These are phyloP conservation scores for Drosophila nebulosa DNA, from an alignment of 1,140 invertebrate genomes.

Conservation along the genomic window DNA sequence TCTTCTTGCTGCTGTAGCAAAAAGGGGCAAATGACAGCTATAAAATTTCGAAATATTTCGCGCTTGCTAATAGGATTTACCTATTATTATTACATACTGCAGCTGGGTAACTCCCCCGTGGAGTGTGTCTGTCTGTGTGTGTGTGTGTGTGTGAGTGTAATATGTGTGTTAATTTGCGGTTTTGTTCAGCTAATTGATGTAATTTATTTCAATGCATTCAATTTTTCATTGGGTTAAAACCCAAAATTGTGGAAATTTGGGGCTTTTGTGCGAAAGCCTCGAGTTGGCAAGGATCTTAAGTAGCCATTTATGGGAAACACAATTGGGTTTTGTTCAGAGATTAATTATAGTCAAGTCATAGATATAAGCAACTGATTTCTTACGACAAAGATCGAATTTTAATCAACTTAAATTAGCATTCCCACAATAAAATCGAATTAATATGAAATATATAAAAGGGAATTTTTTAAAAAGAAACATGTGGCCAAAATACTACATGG, in stretches of 20 bases:
- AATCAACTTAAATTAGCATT: no score
- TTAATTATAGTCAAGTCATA: no score
- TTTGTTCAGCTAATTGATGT: slow-evolving; percentile 8
- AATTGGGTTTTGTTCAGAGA: not conserved
- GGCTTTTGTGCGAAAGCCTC: not conserved
- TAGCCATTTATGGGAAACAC: not conserved
- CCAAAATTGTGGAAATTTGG: not conserved
- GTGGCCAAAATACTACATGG: no score
- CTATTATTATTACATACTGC: slow-evolving; percentile 36
- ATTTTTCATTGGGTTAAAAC: slow-evolving; percentile 20
- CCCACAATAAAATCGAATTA: no score
- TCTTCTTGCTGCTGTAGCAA: not conserved
- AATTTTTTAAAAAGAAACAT: no score
- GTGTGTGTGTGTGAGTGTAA: not conserved
- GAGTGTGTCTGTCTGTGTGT: no score
- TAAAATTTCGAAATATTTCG: slow-evolving; percentile 32
- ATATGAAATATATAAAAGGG: no score
- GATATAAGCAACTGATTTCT: no score
- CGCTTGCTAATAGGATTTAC: slow-evolving; percentile 47
- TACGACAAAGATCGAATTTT: no score
- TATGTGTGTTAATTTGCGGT: not conserved
- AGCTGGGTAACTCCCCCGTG: not conserved
- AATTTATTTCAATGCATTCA: slow-evolving; percentile 12
- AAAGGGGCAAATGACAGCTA: slow-evolving; percentile 26
- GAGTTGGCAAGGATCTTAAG: not conserved